Evolutionary conservation across 2,113 vertebrate genomes (phyloP), one percentile per base, ranked within the genome.

Genomic region (Lamprotornis superbus): DNA sequence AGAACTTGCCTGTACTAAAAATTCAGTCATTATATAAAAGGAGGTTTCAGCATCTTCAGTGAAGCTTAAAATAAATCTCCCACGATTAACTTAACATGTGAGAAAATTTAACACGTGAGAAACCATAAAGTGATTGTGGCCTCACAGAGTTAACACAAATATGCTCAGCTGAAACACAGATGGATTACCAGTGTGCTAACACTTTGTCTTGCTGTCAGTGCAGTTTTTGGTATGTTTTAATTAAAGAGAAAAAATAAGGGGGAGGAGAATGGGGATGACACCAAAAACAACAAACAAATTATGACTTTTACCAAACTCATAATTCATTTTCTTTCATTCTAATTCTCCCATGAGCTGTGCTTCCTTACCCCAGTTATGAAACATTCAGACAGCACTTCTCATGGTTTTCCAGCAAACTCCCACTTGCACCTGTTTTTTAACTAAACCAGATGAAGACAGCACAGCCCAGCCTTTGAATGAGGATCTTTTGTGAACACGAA

Each of bases 291-390:
- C 31, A 63, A 49, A 76, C 20, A 50, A 83, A 63, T 90, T 20
- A 49, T 24, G 15, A 68, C 33, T 87, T 93, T 53, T 90, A 42
- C 78, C 91, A 85, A 94, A 95, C 69, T 84, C 70, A 37, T 93
- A 64, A 93, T 71, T 87, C 47, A 94, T 94, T 95, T 97, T 87
- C 77, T 94, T 97, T 94, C 79, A 91, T 79, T 70, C 50, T 73
- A 55, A 68, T 86, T 57, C 20, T 95, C 65, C 71, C 82, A 79
- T 33, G 63, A 89, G 16, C 40, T 64, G 20, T 64, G 46, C 74
- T 93, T 90, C 42, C 35, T 93, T 94, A 53, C 25, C 82, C 81
- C 60, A 88, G 47, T 86, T 68, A 92, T 63, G 49, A 95, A 96
- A 70, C 23, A 33, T 59, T 80, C 73, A 96, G 47, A 93, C 44